A percentile compares a stretch with the other conserved stretches of the same genome.
These are phyloP conservation scores for Berghia stephanieae DNA, from an alignment of 1,140 invertebrate genomes.

Conservation along the genomic window DNA sequence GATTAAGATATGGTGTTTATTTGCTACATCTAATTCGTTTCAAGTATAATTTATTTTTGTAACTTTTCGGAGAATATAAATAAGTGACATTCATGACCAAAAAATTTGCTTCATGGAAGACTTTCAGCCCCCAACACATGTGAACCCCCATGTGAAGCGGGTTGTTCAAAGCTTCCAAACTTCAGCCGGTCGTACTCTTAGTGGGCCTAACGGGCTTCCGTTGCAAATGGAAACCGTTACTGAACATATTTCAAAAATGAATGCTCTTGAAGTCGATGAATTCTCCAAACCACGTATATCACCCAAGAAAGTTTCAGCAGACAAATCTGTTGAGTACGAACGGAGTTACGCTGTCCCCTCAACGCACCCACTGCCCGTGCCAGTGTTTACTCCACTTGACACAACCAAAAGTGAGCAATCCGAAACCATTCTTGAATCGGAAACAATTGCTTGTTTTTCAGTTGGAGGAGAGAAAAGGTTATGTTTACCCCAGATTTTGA, in stretches of 20 bases:
- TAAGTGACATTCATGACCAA: constrained; percentile 15
- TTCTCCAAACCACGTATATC: constrained; percentile 51
- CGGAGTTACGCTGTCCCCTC: constrained; percentile 54
- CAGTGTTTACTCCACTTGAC: constrained; percentile 85
- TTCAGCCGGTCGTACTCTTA: constrained; percentile 87
- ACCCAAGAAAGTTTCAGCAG: constrained; percentile 44
- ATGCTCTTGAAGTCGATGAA: constrained; percentile 45
- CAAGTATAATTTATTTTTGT: neutral
- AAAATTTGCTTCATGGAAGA: constrained; percentile 50
- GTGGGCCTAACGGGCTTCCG: constrained; percentile 81
- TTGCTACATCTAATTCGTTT: constrained; percentile 24
- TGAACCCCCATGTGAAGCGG: constrained; percentile 85
- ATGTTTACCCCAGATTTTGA: constrained; percentile 94
- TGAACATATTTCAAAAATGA: constrained; percentile 49
- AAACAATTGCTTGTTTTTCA: constrained; percentile 92
- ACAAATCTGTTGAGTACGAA: constrained; percentile 58
- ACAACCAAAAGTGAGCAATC: constrained; percentile 80
- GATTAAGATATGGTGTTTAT: constrained; percentile 30
- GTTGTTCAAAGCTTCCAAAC: constrained; percentile 94
- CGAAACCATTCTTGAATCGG: constrained; percentile 90
- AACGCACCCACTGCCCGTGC: constrained; percentile 70
- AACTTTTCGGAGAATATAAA: constrained; percentile 23
- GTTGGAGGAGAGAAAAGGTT: constrained; percentile 94
- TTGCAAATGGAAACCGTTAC: constrained; percentile 39
- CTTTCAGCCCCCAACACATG: constrained; percentile 47